phyloP scores from a whole-genome alignment of 2,797 vertebrate species.

The Myoxocephalus aenaeus region DNA sequence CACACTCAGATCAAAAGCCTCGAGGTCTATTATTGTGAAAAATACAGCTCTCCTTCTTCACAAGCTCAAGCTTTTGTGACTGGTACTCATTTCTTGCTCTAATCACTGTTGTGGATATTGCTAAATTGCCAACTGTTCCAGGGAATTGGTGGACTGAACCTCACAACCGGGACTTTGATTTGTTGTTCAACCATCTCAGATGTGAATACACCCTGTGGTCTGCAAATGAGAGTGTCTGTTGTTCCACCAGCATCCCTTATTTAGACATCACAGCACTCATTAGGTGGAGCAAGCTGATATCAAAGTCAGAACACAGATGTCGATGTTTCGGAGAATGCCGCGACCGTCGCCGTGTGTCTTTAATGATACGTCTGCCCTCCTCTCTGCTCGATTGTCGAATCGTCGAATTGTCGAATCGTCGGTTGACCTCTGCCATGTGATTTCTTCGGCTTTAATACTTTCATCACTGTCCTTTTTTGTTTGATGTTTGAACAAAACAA shows the following conservation, averaged over 20 bases:
- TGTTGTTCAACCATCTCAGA: constrained; percentile 62
- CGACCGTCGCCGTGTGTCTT: constrained; percentile 32
- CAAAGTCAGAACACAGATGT: constrained; percentile 59
- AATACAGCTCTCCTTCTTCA: constrained; percentile 55
- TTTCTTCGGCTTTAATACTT: constrained; percentile 54
- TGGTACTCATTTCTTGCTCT: constrained; percentile 62
- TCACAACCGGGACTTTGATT: constrained; percentile 71
- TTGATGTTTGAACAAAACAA: constrained; percentile 42
- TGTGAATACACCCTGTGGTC: constrained; percentile 72
- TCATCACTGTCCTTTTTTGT: constrained; percentile 40
- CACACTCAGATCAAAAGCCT: constrained; percentile 62
- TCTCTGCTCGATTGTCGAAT: constrained; percentile 38
- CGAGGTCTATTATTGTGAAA: constrained; percentile 34
- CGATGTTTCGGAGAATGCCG: constrained; percentile 40
- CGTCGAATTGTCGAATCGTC: too few relatives aligned
- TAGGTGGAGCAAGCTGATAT: constrained; percentile 68
- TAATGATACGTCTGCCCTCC: constrained; percentile 57
- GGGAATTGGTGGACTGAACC: constrained; percentile 59
- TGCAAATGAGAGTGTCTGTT: constrained; percentile 74
- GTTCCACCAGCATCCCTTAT: constrained; percentile 64
- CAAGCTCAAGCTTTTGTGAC: constrained; percentile 46
- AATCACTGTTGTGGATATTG: constrained; percentile 75
- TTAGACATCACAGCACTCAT: constrained; percentile 74
- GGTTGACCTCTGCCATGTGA: constrained; percentile 51
- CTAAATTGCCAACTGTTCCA: constrained; percentile 60